Evolutionary conservation across 1,140 invertebrate species (phyloP).

Genomic region (Drosophila subpulchrella): DNA sequence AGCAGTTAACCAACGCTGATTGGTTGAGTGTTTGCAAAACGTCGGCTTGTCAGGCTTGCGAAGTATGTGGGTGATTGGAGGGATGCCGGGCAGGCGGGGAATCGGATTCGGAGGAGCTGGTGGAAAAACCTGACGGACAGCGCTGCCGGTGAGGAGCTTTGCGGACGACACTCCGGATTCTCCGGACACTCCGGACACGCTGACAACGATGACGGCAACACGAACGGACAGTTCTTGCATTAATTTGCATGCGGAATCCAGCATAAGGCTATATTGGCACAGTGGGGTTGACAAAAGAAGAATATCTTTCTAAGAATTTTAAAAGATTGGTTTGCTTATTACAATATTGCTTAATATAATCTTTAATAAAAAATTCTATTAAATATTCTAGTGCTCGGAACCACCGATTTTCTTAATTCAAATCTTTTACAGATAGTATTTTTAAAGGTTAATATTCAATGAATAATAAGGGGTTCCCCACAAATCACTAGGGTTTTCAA

Average conservation of each 20-base stretch:
- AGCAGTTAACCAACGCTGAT: constrained; percentile 81
- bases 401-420: too few species aligned
- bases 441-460: too few species aligned
- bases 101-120: constrained; percentile 11
- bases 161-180: constrained; percentile 46
- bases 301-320: neutral
- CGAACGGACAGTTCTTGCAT: constrained; percentile 77
- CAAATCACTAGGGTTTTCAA: too few species aligned
- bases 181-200: constrained; percentile 50
- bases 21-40: constrained; percentile 78
- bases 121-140: constrained; percentile 43
- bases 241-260: constrained; percentile 79
- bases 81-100: neutral
- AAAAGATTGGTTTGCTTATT: too few species aligned
- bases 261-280: constrained; percentile 37
- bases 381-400: too few species aligned
- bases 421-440: too few species aligned
- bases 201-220: constrained; percentile 66
- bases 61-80: constrained; percentile 7
- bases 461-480: too few species aligned
- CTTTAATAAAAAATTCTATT: too few species aligned
- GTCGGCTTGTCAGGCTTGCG: constrained; percentile 35
- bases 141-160: constrained; percentile 31
- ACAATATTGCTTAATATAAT: too few species aligned
- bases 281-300: constrained; percentile 19